Evolutionary conservation across 2,113 vertebrate genomes (phyloP), one percentile per base, ranked within the genome.

Genomic region (Athene noctua): DNA sequence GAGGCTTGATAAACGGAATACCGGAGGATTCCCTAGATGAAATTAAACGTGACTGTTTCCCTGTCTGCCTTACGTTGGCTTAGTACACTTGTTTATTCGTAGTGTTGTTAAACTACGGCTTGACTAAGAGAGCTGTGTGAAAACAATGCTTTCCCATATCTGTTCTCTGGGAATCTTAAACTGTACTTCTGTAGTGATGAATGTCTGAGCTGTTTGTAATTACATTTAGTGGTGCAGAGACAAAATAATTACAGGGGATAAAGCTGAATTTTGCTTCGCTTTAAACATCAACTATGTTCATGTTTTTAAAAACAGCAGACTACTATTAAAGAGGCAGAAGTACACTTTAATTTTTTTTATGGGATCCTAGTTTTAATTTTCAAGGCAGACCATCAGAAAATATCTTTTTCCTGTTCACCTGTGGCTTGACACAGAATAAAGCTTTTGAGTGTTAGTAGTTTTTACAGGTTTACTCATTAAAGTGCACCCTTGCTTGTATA

Each of bases 211-310:
- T 88, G 62, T 47, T 90, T 55, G 9, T 87, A 91, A 81, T 94
- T 91, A 38, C 58, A 38, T 89, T 68, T 80, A 81, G 91, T 59
- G 32, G 17, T 83, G 32, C 62, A 62, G 26, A 83, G 59, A 32
- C 54, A 62, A 68, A 88, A 80, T 92, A 78, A 91, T 90, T 95
- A 20, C 80, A 62, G 66, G 49, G 82, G 40, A 36, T 36, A 42
- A 73, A 85, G 51, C 49, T 44, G 83, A 80, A 46, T 66, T 89
- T 90, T 80, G 32, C 59, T 71, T 88, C 61, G 42, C 46, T 73
- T 72, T 77, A 82, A 78, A 54, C 32, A 68, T 81, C 63, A 23
- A 1, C 61, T 77, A 0, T 40, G 10, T 25, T 68, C 7, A 23
- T 6, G 13, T 65, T 81, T 57, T 80, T 49, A 70, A 59, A 54